Base-by-base conservation (phyloP, 1,140 invertebrate genomes). In the Aphaenogaster floridana region DNA sequence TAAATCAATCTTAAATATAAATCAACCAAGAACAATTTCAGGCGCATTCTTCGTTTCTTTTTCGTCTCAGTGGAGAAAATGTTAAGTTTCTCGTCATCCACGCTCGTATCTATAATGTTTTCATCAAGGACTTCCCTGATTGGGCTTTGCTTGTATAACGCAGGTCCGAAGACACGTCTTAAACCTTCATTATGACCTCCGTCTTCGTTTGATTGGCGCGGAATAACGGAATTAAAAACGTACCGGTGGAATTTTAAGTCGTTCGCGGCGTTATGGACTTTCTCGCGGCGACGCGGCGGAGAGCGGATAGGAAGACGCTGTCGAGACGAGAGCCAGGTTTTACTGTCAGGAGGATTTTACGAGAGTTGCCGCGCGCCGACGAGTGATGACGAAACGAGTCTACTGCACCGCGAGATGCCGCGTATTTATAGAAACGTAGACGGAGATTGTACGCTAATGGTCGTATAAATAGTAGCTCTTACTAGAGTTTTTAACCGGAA, bases 371-470 rank as follows among this genome's bases (percentile, higher is more conserved):
- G 50, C 48, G 17, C 48, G 48, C 8, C 78, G 54, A 59, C 36
- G 45, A 52, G 72, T 48, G 76, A 90, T 90, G 86, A 88, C 68
- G 89, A 87, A 90, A 90, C 74, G 61, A 34, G 86, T 86, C 79
- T 87, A 85, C 54, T 81, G 74, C 72, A 90, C n/a, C 69, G 79
- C 64, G 68, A 34, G 39, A 42, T 61, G 42, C 8, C 63, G 61
- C 28, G 54, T 90, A 90, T 90, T 90, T 90, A 90, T 90, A 90
- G 89, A 87, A 77, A 74, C 11, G 50, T 66, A 89, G 66, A 69
- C 79, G 88, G 68, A 76, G 89, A 90, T 90, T 90, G 89, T 87
- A 88, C 52, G 89, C 81, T 90, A 90, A 90, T 90, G 86, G 89
- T 81, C 66, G 71, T 90, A 90, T 90, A 88, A 90, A 90, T 90